Base-by-base conservation (phyloP, 1,140 invertebrate species). In the Lamellibrachia luymesi region DNA sequence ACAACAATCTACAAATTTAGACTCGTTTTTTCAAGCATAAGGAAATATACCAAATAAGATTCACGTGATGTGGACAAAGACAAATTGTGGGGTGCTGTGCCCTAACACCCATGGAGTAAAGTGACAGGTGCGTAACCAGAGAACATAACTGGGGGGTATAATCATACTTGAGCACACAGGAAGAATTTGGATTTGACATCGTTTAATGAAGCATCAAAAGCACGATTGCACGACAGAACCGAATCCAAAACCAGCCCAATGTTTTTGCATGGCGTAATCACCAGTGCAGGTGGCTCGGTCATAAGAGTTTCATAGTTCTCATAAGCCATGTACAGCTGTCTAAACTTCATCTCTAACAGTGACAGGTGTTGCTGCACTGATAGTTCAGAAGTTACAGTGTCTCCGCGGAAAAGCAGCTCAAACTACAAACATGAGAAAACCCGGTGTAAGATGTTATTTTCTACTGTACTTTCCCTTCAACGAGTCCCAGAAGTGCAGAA, bases 281-380 rank as follows among this genome's bases (percentile, higher is more conserved):
- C 64, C 64, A 80, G 64, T 6, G 64, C 64, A 25, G 91, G 91
- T 50, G 49, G 51, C 91, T 91, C 49, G 51, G 49, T 51, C 51
- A 91, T 50, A 50, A 91, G 91, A 8, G 49, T 22, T 25, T 91
- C 91, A 91, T 91, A 91, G 91, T 51, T 91, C 49, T 91, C 91
- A 91, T 91, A 91, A n/a, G 91, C 91, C 51, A 50, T 50, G 51
- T 91, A 91, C 91, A 91, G 51, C 51, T 91, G 49, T 91, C 91
- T 91, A 51, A 50, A 91, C 91, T 91, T 91, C 91, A 51, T 50
- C 51, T 91, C 91, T 91, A 91, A 91, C 7, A 91, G 17, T 51
- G 91, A 91, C 49, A 91, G 91, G 13, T 91, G 91, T 13, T 91
- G 49, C 22, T 91, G 91, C 51, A 91, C 51, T 50, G 91, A 51